Percentiles rank a stretch among this genome's conserved stretches.
These are phyloP conservation scores for Ditylenchus dipsaci DNA, from an alignment of 1,140 invertebrate species.

Conservation along the genomic window DNA sequence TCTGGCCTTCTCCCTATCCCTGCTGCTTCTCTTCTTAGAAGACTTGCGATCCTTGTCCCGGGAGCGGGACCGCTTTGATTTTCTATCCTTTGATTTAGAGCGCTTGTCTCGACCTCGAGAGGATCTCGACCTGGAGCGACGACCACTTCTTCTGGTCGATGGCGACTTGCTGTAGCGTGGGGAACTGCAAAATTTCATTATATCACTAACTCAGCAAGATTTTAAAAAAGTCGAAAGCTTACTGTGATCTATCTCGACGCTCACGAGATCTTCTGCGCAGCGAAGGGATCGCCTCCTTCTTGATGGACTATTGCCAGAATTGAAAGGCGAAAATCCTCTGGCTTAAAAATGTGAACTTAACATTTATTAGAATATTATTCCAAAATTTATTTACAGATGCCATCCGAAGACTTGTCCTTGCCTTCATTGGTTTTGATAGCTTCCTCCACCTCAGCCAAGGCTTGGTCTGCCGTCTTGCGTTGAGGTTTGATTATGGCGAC, in stretches of 20 bases:
- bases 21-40: conserved; percentile 1
- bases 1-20: not conserved
- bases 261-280: conserved; percentile 17
- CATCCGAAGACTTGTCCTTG: conserved; percentile 8
- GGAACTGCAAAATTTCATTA: conserved; percentile 16
- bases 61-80: conserved; percentile 19
- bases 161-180: conserved; percentile 7
- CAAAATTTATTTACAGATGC: not conserved
- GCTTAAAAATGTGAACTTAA: conserved; percentile 2
- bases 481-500: conserved; percentile 57
- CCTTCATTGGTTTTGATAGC: conserved; percentile 47
- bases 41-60: conserved; percentile 5
- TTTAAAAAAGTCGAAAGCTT: conserved; percentile 13
- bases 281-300: conserved; percentile 24
- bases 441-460: conserved; percentile 56
- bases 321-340: not conserved
- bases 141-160: conserved; percentile 4
- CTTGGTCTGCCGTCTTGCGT: conserved; percentile 56
- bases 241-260: not conserved
- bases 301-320: not conserved
- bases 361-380: not conserved
- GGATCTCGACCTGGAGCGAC: conserved; percentile 36
- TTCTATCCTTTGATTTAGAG: conserved; percentile 17
- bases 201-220: not conserved
- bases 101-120: conserved; percentile 5